Percentiles rank a stretch among this genome's conserved stretches.
Conservation (phyloP, 64 coral and sea anemone genomes). For the Catalaphyllia jardinei region DNA sequence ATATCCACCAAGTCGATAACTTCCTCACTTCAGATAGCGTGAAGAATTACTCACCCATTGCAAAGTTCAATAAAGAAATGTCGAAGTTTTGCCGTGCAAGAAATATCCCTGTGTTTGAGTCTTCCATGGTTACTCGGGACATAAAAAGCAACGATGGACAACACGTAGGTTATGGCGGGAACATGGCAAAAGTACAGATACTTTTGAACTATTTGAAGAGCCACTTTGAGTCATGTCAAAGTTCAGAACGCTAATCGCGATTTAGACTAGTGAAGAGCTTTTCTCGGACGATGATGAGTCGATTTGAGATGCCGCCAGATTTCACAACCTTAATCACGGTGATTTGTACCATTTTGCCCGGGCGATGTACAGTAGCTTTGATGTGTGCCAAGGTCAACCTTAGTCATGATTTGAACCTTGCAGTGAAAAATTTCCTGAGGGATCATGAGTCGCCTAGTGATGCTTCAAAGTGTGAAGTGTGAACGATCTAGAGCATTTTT, state of each 20-base stretch:
- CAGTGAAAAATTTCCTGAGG: no score
- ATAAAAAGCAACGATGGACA: constrained; percentile 71
- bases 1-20: constrained; percentile 44
- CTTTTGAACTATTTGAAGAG: constrained; percentile 65
- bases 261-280: not conserved
- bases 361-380: no score
- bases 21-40: constrained; percentile 46
- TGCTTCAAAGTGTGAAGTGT: no score
- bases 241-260: not conserved
- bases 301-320: no score
- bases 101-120: constrained; percentile 46
- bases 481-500: no score
- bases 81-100: constrained; percentile 24
- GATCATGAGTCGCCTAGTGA: no score
- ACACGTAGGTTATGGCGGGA: constrained; percentile 69
- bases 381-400: no score
- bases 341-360: no score
- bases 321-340: no score
- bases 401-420: no score
- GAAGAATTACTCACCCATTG: not conserved
- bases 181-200: constrained; percentile 61
- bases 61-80: constrained; percentile 58
- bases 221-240: constrained; percentile 14
- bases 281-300: no score
- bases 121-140: constrained; percentile 22